Evolutionary conservation across 2,888 invertebrate species (phyloP), one percentile per base, ranked within the genome.

Genomic region (Acholoe squamosa): DNA sequence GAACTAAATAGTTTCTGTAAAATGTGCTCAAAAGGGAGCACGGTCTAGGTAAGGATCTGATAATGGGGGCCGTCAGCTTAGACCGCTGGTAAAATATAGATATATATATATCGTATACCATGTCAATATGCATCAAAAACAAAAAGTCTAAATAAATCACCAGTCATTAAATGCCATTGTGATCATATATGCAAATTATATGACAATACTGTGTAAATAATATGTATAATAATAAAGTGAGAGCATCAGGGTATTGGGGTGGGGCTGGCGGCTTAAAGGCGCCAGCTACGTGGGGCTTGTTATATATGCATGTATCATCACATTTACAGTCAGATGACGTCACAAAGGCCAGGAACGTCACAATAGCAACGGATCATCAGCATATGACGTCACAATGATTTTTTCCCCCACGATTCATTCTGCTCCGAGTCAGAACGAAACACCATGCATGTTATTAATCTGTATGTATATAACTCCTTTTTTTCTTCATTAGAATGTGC

Each of bases 1-100:
- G 34, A 89, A 89, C 61, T 89, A 89, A 67, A 67, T 43, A 86
- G 86, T 67, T n/a, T 89, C 89, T 67, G 71, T 80, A 93, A 93
- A 92, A 92, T 92, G 93, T 93, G 94, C 94, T 95, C 94, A 95
- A 95, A 94, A 95, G 94, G 95, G 94, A 95, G 94, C 94, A 93
- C 90, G 92, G 93, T 92, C 92, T 91, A 54, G 54, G 86, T 52
- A 54, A 86, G 54, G 86, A 54, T 86, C 86, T 86, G 86, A 86
- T 86, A 86, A 86, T 54, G 86, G 86, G 86, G 54, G 86, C 43
- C 54, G 25, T 86, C 86, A 86, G 86, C 86, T 86, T 86, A 86
- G 86, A 86, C 86, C 25, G 86, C 86, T 56, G 91, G 89, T 91
- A 91, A 91, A 90, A 90, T 90, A 90, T 90, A 71, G 89, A 89